Percentiles rank a stretch among this genome's conserved stretches.
These are phyloP conservation scores for Tenrec ecaudatus DNA, from an alignment of 2,113 vertebrate genomes.

Conservation along the genomic window DNA sequence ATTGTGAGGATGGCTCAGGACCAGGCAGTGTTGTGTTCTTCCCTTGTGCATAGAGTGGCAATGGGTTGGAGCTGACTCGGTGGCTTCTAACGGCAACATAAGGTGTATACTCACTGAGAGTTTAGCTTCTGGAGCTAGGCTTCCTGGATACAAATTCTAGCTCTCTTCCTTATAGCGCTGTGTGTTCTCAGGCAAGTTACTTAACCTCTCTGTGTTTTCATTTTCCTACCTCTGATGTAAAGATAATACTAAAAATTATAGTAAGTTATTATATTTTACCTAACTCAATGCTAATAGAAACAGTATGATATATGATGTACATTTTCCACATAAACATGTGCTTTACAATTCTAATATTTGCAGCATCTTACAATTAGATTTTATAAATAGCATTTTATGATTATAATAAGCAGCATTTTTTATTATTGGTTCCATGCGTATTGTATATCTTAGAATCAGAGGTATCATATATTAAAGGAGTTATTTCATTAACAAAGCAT, in stretches of 20 bases:
- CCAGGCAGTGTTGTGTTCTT: no score
- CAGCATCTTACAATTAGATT: not conserved
- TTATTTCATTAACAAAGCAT: not conserved
- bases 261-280: no score
- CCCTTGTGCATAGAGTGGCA: no score
- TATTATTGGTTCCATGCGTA: not conserved
- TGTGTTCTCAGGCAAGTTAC: not conserved
- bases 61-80: no score
- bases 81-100: no score
- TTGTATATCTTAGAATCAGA: not conserved
- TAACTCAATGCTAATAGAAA: no score
- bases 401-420: slow-evolving; percentile 1
- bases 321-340: not conserved
- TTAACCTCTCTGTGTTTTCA: not conserved
- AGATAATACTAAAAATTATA: no score
- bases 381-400: not conserved
- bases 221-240: not conserved
- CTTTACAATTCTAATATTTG: no score
- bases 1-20: no score
- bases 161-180: not conserved
- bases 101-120: no score
- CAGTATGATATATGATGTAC: not conserved
- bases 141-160: not conserved
- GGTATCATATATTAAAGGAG: not conserved
- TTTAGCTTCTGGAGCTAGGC: not conserved